Evolutionary conservation across 37 sponge, comb jelly and placozoan genomes (phyloP), one percentile per base, ranked within the genome.

Genomic region (Petrosia ficiformis): DNA sequence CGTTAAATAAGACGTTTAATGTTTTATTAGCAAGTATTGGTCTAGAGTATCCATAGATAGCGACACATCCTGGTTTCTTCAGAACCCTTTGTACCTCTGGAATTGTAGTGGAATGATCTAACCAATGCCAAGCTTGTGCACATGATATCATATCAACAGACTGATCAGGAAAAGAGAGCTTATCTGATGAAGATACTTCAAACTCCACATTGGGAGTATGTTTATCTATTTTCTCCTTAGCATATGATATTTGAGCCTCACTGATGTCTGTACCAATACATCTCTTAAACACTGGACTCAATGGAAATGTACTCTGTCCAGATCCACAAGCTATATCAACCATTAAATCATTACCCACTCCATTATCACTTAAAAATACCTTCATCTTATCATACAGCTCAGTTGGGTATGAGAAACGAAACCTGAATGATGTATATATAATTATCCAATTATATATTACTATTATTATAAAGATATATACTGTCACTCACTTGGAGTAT

Each of bases 91-190:
- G 56, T 2, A 67, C 73, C 61, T 92, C 93, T 1, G 26, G 28
- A 66, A 78, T 85, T 37, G 77, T 65, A 0, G 75, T 71, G 19
- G 57, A 44, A n/a, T n/a, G n/a, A 41, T 72, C 74, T 26, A 92
- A 24, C 93, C 93, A 92, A 43, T 92, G 93, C 77, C 72, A 85
- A 21, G 89, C 89, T 54, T 89, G 89, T 22, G 90, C 89, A 35
- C 85, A 84, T 0, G 93, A 76, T 29, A 92, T 69, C 36, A 84
- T 35, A 67, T 92, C 93, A 54, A 80, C 86, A 1, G 59, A 39
- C 0, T 11, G 39, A 33, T 30, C 19, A 14, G 80, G 67, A 0
- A 72, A 6, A 26, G 90, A 86, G 0, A 85, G 32, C 21, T 73
- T 25, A 35, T 44, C 66, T 1, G 75, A 86, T 33, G 60, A 11